Base-by-base conservation (phyloP, 2,888 invertebrate species). In the Agrotis exclamationis region DNA sequence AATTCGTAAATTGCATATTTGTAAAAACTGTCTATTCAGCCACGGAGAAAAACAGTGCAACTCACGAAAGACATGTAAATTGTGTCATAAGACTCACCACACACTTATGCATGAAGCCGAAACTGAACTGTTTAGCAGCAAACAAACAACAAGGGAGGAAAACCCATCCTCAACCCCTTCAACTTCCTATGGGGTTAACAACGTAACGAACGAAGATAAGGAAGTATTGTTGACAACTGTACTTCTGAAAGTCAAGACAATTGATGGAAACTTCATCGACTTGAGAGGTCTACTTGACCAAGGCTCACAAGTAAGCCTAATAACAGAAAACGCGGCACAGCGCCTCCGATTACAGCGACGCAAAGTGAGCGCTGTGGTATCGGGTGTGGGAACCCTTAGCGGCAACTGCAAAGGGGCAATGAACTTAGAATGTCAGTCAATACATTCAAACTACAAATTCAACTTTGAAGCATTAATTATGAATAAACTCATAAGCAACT, bases 371-470 rank as follows among this genome's bases (percentile, higher is more conserved):
- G 70, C 63, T 4, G 24, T 58, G 2, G 59, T 74, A 6, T 76
- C 71, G 11, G 77, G 73, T 14, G 44, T 74, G 1, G 73, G 77
- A 14, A 16, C 47, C 0, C n/a, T 58, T 33, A 16, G 33, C 5
- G 53, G 44, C 6, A 65, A 69, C 14, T 64, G 79, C 67, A 74
- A 57, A 13, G 76, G 76, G 13, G 14, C 47, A 5, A 24, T 79
- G 14, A 58, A 72, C 44, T 7, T 78, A 39, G 39, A 18, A 14
- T 59, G 57, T 1, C n/a, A 58, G 16, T 72, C 73, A 4, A 45
- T 71, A 6, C 57, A 54, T 54, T 54, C 53, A 54, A 24, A 54
- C 18, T 24, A 28, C 24, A 24, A 24, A 24, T 60, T 33, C 6
- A 48, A 20, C 13, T 20, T 50, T 6, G 33, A 63, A 22, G 53